A percentile compares a stretch with the other conserved stretches of the same genome.
Evolutionary conservation across 2,797 vertebrate species (phyloP).

Genomic region (Tragopan temminckii): DNA sequence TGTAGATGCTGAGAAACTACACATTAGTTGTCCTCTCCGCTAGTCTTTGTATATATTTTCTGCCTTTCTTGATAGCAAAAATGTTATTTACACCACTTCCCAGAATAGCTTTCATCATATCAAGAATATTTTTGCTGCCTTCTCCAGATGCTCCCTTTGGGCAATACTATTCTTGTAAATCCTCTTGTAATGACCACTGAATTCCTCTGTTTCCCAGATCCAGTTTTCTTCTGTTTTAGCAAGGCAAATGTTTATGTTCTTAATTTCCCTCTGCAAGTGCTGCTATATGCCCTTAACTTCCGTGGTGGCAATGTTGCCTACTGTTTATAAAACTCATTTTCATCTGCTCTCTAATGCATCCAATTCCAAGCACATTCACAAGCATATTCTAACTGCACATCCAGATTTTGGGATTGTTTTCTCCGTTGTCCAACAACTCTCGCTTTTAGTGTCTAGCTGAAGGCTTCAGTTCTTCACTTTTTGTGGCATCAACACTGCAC

Average conservation of each 20-base stretch:
- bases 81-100: neutral
- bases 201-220: neutral
- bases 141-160: neutral
- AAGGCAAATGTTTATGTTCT: neutral
- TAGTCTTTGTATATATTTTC: neutral
- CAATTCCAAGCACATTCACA: neutral
- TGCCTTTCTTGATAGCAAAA: neutral
- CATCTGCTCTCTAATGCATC: neutral
- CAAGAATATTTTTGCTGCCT: neutral
- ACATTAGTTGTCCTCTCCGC: neutral
- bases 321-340: neutral
- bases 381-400: neutral
- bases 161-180: neutral
- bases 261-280: neutral
- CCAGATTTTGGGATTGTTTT: neutral
- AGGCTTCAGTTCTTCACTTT: neutral
- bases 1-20: neutral
- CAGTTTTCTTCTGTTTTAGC: neutral
- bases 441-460: neutral
- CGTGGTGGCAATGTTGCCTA: neutral
- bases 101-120: neutral
- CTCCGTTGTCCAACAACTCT: neutral
- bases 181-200: neutral
- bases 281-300: neutral
- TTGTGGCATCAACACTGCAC: neutral